Conservation (phyloP, 2,113 vertebrate species). For the Megaleporinus macrocephalus region DNA sequence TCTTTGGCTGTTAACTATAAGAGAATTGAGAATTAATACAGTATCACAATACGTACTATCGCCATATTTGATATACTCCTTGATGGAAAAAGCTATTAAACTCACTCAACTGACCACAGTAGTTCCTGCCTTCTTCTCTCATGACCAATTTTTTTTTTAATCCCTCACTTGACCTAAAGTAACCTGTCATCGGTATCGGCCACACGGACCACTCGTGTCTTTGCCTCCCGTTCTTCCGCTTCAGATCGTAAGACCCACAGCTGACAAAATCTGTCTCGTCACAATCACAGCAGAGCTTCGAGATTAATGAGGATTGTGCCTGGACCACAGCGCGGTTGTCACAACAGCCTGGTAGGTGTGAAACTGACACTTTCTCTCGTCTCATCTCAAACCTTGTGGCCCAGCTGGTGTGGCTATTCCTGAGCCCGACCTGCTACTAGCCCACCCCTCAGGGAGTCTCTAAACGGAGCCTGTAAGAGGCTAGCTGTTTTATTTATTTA, state of each 20-base stretch:
- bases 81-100: too few relatives aligned
- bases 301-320: background rate
- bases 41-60: too few relatives aligned
- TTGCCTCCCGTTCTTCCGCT: background rate
- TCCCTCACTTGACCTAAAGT: background rate
- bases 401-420: background rate
- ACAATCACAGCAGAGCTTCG: background rate
- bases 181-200: background rate
- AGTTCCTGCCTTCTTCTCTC: too few relatives aligned
- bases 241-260: background rate
- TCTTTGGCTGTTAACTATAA: too few relatives aligned
- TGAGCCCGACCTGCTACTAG: background rate
- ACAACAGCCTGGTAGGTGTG: constrained; percentile 12
- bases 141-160: background rate
- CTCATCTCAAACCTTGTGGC: background rate
- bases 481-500: too few relatives aligned
- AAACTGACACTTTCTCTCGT: constrained; percentile 12
- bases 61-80: too few relatives aligned
- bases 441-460: too few relatives aligned
- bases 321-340: background rate
- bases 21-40: too few relatives aligned
- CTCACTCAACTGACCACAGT: too few relatives aligned
- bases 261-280: background rate
- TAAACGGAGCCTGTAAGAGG: too few relatives aligned
- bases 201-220: background rate